Percentiles rank a stretch among this genome's conserved stretches.
Conservation (phyloP, 2,113 vertebrate species). For the Rhynchopsitta pachyrhyncha region DNA sequence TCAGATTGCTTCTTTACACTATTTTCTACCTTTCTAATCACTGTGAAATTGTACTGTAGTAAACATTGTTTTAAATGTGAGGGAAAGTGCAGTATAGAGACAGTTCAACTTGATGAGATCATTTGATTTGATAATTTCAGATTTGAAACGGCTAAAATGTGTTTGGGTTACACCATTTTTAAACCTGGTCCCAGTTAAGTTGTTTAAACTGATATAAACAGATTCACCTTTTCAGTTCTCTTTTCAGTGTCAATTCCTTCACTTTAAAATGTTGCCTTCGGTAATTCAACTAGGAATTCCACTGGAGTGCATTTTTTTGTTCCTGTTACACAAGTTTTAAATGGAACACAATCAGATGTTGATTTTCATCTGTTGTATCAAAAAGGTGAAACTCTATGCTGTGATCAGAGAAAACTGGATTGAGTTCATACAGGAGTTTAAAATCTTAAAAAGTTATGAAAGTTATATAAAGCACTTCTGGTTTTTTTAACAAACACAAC, state of each 20-base stretch:
- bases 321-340: conserved; percentile 76
- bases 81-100: not conserved
- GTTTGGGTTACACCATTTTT: not conserved
- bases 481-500: conserved; percentile 32
- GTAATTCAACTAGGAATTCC: conserved; percentile 5
- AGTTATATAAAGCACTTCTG: not conserved
- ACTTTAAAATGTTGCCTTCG: conserved; percentile 12
- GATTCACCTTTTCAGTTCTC: not conserved
- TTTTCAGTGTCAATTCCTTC: not conserved
- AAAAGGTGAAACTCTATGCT: conserved; percentile 77
- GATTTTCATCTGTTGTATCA: conserved; percentile 84
- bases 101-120: not conserved
- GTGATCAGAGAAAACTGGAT: conserved; percentile 85
- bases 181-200: not conserved
- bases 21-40: not conserved
- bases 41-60: not conserved
- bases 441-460: not conserved
- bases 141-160: not conserved
- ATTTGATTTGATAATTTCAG: not conserved
- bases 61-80: not conserved
- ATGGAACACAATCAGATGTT: conserved; percentile 83
- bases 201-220: not conserved
- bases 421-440: conserved; percentile 85
- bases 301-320: not conserved
- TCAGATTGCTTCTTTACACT: not conserved